phyloP scores from a whole-genome alignment of 1,140 invertebrate genomes.

The Plutomurus gul region DNA sequence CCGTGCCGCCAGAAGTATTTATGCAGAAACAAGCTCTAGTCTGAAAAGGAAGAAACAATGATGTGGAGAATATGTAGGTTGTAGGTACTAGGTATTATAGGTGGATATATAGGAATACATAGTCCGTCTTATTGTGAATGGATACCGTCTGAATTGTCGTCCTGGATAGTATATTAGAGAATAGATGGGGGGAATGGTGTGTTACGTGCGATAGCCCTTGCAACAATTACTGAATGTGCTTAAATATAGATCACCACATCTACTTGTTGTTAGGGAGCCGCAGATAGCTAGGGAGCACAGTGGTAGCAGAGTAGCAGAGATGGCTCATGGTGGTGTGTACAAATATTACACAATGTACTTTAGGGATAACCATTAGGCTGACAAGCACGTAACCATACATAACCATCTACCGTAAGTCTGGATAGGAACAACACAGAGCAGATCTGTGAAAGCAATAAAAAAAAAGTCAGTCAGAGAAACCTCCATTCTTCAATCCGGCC shows the following conservation, averaged over 20 bases:
- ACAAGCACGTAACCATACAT: neutral
- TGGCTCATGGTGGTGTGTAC: no score
- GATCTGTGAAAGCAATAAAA: neutral
- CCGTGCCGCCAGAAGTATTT: neutral
- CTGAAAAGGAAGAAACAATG: neutral
- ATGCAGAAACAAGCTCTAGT: neutral
- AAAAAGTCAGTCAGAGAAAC: conserved; percentile 19
- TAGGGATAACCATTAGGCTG: neutral
- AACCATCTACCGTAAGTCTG: neutral
- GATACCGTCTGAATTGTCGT: conserved; percentile 13
- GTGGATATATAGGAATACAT: neutral
- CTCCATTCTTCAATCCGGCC: conserved; percentile 17
- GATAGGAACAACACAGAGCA: neutral
- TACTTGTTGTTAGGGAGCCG: no score
- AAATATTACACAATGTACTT: no score
- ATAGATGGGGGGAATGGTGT: neutral
- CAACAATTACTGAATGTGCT: neutral
- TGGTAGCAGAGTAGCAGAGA: no score
- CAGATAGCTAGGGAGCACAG: neutral
- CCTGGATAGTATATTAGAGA: neutral
- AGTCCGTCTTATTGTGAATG: neutral
- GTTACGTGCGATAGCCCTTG: neutral
- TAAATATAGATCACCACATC: neutral
- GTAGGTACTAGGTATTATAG: neutral
- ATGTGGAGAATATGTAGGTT: neutral